Evolutionary conservation across 2,113 vertebrate species (phyloP), one percentile per base, ranked within the genome.

Genomic region (Reinhardtius hippoglossoides): DNA sequence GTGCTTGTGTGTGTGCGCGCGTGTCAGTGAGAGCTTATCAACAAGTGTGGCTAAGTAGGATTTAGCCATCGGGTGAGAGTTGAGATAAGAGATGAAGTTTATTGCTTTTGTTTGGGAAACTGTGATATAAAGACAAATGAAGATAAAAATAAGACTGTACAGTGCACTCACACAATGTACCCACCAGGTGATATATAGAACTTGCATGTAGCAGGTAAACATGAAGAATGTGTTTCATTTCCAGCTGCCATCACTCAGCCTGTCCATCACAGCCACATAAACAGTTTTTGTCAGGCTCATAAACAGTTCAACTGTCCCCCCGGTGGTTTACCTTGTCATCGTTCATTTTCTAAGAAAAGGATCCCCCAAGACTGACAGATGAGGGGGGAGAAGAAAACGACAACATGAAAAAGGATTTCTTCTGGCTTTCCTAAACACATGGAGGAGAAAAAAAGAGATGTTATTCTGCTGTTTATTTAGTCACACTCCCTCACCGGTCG

Each of bases 31-130:
- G 89, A 88, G 87, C 94, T 93, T 35, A 85, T 92, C 68, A 82
- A 94, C 94, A 95, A 94, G 94, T 95, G 94, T 93, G 89, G 92
- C 85, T 91, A 91, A 90, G 24, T 27, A 68, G 16, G 67, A 77
- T 90, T 90, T 77, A 91, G 87, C 76, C 88, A 81, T 68, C 78
- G 78, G 90, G 79, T 71, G 26, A 81, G 70, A 83, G 21, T 42
- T 59, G 50, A 76, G 50, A 60, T 67, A 31, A 54, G 23, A 59
- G 10, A 69, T 55, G 8, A 20, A 44, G 26, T 63, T 37, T 55
- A n/a, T 13, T 42, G 40, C 40, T 42, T 42, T 61, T 65, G 18
- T 74, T 78, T 74, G 2, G 44, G n/a, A 31, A 57, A 67, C 67
- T 63, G 23, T 52, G 26, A 58, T 63, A 52, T 40, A 5, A 44